A percentile compares a stretch with the other conserved stretches of the same genome.
These are phyloP conservation scores for Brotula barbata DNA, from an alignment of 2,797 vertebrate genomes.

Conservation along the genomic window DNA sequence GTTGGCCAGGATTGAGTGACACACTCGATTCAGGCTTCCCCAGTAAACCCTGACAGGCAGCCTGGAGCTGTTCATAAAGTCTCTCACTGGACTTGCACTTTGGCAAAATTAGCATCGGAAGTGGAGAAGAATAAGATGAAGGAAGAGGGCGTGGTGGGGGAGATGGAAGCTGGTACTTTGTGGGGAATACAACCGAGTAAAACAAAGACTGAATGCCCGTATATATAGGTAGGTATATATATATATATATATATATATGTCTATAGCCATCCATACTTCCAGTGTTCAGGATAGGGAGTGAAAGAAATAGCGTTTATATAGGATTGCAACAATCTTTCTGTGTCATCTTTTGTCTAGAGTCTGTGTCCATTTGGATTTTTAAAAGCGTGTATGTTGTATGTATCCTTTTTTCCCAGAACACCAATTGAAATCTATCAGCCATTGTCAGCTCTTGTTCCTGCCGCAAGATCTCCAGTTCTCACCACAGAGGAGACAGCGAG, in stretches of 20 bases:
- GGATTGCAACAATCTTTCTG: constrained; percentile 10
- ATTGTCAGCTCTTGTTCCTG: neutral
- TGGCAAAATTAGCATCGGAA: constrained; percentile 11
- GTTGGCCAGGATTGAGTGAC: constrained; percentile 11
- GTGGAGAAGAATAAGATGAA: neutral
- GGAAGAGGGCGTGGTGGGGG: neutral
- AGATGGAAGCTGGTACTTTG: constrained; percentile 9
- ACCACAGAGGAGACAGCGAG: constrained; percentile 30
- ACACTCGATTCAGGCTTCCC: constrained; percentile 11
- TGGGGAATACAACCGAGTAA: constrained; percentile 1
- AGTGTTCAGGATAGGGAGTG: neutral
- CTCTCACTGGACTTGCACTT: constrained; percentile 18
- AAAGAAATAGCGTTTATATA: neutral
- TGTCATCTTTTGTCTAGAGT: constrained; percentile 4
- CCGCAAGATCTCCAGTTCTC: constrained; percentile 18
- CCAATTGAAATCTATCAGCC: constrained; percentile 41
- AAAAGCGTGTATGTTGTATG: constrained; percentile 1
- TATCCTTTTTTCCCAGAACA: constrained; percentile 54
- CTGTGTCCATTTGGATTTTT: neutral
- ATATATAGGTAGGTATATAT: neutral
- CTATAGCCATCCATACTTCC: neutral
- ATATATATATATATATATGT: neutral
- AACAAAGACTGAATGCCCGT: neutral
- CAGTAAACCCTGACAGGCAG: constrained; percentile 13
- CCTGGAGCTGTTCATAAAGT: constrained; percentile 29